Conservation (phyloP, 2,797 vertebrate species). For the Falco biarmicus region DNA sequence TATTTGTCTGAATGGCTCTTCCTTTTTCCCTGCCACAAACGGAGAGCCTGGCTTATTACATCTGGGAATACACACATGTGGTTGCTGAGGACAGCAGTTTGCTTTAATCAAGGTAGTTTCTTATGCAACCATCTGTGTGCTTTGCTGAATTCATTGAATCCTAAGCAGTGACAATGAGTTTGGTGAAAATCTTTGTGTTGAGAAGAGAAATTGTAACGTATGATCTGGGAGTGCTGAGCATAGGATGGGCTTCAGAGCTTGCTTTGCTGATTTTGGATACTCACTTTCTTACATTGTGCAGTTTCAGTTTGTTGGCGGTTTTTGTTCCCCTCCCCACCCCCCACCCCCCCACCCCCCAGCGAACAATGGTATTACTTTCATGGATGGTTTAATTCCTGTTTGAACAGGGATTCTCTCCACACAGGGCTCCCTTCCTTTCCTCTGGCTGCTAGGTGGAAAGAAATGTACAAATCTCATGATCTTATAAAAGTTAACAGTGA, state of each 20-base stretch:
- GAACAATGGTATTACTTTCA: not conserved
- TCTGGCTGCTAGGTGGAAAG: not conserved
- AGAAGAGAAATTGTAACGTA: not conserved
- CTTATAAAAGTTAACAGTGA: not conserved
- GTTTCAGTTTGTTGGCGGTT: not conserved
- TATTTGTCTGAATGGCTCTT: not conserved
- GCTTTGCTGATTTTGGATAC: not conserved
- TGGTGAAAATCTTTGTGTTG: not conserved
- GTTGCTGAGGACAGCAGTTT: conserved; percentile 19
- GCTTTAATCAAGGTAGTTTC: conserved; percentile 6
- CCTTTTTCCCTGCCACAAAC: not conserved
- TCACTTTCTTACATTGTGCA: not conserved
- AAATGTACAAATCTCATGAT: not conserved
- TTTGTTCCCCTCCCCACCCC: not conserved
- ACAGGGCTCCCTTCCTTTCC: not conserved
- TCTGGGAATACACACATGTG: not conserved
- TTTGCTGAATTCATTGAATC: not conserved
- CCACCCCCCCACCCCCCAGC: not conserved
- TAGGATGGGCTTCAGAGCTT: not conserved
- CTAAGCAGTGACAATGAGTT: not conserved
- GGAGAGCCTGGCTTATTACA: not conserved
- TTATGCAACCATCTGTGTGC: not conserved
- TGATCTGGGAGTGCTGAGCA: not conserved
- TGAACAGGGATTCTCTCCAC: not conserved
- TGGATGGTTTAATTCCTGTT: not conserved